A percentile compares a stretch with the other conserved stretches of the same genome.
These are phyloP conservation scores for Diarsia mendica DNA, from an alignment of 2,888 invertebrate species.

Conservation along the genomic window DNA sequence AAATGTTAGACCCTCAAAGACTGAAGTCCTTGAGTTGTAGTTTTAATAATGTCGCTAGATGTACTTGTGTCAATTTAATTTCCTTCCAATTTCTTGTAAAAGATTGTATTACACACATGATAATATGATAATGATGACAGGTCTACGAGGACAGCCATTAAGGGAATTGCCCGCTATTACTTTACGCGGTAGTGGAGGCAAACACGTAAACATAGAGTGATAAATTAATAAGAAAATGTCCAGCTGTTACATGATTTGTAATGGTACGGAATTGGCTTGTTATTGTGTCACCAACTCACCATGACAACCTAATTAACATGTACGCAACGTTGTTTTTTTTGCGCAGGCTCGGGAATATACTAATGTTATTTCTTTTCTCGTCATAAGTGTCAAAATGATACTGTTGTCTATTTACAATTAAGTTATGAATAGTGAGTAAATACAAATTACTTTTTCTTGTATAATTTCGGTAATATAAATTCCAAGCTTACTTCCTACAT, in stretches of 20 bases:
- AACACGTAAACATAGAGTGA: conserved; percentile 43
- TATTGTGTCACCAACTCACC: conserved; percentile 39
- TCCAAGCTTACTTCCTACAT: not conserved
- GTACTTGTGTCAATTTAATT: conserved; percentile 9
- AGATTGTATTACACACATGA: conserved; percentile 30
- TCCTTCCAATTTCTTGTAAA: conserved; percentile 22
- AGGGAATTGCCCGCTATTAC: conserved; percentile 52
- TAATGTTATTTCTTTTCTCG: not conserved
- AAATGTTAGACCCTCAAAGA: not conserved
- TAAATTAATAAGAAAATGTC: conserved; percentile 45
- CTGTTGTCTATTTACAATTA: not conserved
- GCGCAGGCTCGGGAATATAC: not conserved
- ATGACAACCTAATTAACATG: conserved; percentile 41
- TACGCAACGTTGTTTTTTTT: conserved; percentile 29
- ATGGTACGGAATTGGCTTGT: conserved; percentile 21
- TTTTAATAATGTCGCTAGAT: not conserved
- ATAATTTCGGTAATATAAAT: not conserved
- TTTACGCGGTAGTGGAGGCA: conserved; percentile 43
- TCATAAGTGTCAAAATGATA: not conserved
- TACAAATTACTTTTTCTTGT: not conserved
- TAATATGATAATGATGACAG: conserved; percentile 32
- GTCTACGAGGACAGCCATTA: conserved; percentile 50
- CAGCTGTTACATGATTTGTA: conserved; percentile 21
- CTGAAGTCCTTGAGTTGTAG: conserved; percentile 15
- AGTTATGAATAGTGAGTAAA: not conserved